Evolutionary conservation across 2,888 invertebrate genomes (phyloP), one percentile per base, ranked within the genome.

Genomic region (Epicampocera succincta): DNA sequence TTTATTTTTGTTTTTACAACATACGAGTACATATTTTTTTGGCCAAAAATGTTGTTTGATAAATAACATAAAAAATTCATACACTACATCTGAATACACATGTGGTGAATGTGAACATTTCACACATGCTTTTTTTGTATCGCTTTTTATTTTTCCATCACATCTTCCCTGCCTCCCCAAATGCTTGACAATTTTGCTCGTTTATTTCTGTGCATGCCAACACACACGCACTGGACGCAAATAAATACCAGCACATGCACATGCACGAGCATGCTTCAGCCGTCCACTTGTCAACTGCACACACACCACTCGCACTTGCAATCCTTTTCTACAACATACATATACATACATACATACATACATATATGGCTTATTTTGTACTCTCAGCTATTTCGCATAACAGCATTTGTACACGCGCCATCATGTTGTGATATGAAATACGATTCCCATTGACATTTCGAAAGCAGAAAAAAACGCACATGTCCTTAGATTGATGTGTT

Each of bases 81-180:
- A 29, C 13, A 72, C 72, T 44, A 15, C 50, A 63, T 63, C 29
- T 19, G 13, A 46, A 58, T 33, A 21, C 50, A 52, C 50, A 29
- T 75, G 40, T 66, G 58, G 40, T 42, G 29, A 66, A 68, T 29
- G 60, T 56, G 38, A 25, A 74, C 25, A 74, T 48, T 66, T 74
- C 56, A 44, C 46, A 58, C 48, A 40, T 25, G 17, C 63, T 8
- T 13, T 63, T 44, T 33, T 15, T 38, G n/a, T n/a, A n/a, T n/a
- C 11, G 12, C 15, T 44, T 12, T n/a, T n/a, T n/a, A n/a, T n/a
- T 19, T 3, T 17, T 21, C 12, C 6, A 21, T 40, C 44, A 15
- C 29, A 25, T 15, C 0, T 2, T 5, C 15, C 9, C 19, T 44
- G 3, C 17, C 3, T 5, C 17, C 25, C 17, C 8, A 19, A 61